Conservation (phyloP, 2,113 vertebrate species). For the Cepphus grylle region DNA sequence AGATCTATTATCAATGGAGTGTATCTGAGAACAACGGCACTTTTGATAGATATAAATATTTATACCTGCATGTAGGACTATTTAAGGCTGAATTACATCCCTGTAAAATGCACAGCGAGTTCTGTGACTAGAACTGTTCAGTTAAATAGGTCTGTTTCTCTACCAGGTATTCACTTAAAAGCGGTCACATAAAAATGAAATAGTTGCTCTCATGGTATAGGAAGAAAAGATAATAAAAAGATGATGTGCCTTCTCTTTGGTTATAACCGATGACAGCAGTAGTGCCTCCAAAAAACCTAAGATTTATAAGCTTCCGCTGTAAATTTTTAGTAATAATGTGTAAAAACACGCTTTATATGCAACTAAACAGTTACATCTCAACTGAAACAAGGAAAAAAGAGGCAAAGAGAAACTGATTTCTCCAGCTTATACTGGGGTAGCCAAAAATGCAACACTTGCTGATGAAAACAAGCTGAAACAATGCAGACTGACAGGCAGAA, state of each 20-base stretch:
- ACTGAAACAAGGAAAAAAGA: neutral
- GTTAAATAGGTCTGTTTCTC: neutral
- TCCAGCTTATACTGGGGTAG: neutral
- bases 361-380: neutral
- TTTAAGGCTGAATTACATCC: neutral
- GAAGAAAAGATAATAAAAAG: neutral
- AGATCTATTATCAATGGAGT: neutral
- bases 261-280: neutral
- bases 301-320: neutral
- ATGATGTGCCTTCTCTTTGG: neutral
- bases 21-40: neutral
- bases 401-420: neutral
- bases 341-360: neutral
- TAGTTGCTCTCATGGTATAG: neutral
- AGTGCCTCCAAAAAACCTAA: neutral
- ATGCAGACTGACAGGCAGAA: neutral
- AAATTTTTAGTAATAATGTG: neutral
- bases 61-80: neutral
- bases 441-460: neutral
- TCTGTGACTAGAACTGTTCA: neutral
- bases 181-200: neutral
- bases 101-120: neutral
- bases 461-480: neutral
- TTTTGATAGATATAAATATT: neutral
- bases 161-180: neutral